These are phyloP conservation scores for Spinus olivaceus DNA, from an alignment of 2,797 vertebrate species.

Conservation along the genomic window DNA sequence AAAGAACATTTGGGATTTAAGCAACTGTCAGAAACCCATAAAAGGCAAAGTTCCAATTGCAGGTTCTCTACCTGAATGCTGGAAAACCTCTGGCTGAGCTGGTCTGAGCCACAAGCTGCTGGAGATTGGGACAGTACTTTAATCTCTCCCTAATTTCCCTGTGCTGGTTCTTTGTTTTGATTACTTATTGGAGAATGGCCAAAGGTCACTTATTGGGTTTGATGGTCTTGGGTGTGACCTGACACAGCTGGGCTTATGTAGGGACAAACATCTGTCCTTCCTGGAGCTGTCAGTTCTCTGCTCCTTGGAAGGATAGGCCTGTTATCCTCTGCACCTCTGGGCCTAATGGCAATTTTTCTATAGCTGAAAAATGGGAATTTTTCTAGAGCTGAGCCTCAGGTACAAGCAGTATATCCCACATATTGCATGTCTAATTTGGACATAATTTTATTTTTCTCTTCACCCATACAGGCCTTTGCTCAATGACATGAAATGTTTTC, in stretches of 20 bases:
- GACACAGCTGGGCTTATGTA: not conserved
- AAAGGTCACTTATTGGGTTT: not conserved
- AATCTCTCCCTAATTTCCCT: not conserved
- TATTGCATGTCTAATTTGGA: not conserved
- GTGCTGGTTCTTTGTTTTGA: not conserved
- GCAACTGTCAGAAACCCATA: not conserved
- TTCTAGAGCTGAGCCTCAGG: not conserved
- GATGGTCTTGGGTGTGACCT: not conserved
- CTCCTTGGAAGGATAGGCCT: not conserved
- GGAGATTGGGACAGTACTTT: not conserved
- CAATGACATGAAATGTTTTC: not conserved
- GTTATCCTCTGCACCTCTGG: accelerated
- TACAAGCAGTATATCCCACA: not conserved
- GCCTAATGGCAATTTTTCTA: not conserved
- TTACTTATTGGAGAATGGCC: not conserved
- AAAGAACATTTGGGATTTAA: not conserved
- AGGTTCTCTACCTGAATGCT: not conserved
- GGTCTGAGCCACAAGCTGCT: not conserved
- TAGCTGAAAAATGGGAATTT: not conserved
- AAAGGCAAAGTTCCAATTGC: not conserved
- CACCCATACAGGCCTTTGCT: not conserved
- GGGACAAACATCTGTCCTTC: not conserved
- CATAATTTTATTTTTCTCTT: not conserved
- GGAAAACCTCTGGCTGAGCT: not conserved
- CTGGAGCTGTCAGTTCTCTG: not conserved